Conservation (phyloP, 2,113 vertebrate species). For the Bombycilla garrulus region DNA sequence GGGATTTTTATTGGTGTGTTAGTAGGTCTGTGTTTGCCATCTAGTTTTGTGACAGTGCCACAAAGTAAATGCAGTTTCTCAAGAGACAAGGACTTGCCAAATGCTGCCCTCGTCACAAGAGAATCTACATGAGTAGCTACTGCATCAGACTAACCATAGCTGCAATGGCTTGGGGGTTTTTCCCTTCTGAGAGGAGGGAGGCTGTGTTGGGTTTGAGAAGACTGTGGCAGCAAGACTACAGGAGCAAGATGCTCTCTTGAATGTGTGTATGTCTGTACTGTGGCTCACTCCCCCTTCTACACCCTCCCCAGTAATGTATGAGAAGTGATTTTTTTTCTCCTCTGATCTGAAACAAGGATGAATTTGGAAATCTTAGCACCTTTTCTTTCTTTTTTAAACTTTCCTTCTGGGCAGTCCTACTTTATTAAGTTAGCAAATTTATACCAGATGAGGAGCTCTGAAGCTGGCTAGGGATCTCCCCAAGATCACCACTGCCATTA, state of each 20-base stretch:
- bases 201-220: not conserved
- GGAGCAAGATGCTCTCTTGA: not conserved
- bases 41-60: not conserved
- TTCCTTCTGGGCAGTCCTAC: not conserved
- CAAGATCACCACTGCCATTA: not conserved
- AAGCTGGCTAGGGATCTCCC: not conserved
- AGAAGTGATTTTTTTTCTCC: not conserved
- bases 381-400: not conserved
- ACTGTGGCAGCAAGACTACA: not conserved
- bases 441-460: not conserved
- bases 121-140: not conserved
- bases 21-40: not conserved
- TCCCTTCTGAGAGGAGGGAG: not conserved
- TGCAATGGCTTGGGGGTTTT: not conserved
- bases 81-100: not conserved
- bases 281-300: not conserved
- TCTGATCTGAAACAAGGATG: not conserved
- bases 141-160: not conserved
- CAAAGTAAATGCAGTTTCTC: not conserved
- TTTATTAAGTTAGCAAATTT: not conserved
- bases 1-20: not conserved
- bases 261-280: not conserved
- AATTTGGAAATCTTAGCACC: not conserved
- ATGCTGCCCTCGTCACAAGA: not conserved
- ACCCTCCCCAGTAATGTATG: accelerated